Evolutionary conservation across 2,888 invertebrate genomes (phyloP), one percentile per base, ranked within the genome.

Genomic region (Caenorhabditis auriculariae): DNA sequence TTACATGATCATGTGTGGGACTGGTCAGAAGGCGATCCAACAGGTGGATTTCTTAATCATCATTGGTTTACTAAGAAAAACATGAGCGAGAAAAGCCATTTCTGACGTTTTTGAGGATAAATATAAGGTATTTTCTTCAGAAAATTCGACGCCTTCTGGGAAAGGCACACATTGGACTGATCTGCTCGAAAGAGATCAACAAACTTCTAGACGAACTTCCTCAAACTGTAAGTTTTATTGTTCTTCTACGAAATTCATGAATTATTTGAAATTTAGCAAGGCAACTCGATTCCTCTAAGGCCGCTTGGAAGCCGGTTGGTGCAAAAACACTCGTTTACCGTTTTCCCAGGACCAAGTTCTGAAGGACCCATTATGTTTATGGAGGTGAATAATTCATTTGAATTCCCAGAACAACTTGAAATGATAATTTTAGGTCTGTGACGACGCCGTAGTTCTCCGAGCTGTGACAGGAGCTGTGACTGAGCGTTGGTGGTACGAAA

Each of bases 151-250:
- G 98, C 42, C 84, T 99, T 60, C 86, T 99, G 12, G 98, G 98
- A 4, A 98, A 98, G 83, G 94, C 94, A 82, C 98, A 99, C 82
- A 95, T 99, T 75, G 96, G 98, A 2, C 87, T 98, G 39, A 90
- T 92, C 1, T 94, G 95, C 84, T 95, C 95, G 69, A 93, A 94
- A 83, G 94, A 96, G 84, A 91, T 99, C 52, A 96, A 98, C 83
- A 89, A 91, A 82, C 87, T 98, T 19, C 87, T 99, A 26, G 96
- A 98, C 83, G 91, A 93, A 82, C 89, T 98, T 53, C 89, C 90
- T 74, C 90, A 69, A 32, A 61, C 62, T 45, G 73, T 74, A 26
- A 47, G 52, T 51, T 50, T 50, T n/a, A 60, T 51, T 43, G 26
- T 56, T 57, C 39, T 55, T 32, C 38, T 26, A 27, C 12, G 23